Conservation (phyloP, 2,113 vertebrate genomes). For the Gasterosteus aculeatus region DNA sequence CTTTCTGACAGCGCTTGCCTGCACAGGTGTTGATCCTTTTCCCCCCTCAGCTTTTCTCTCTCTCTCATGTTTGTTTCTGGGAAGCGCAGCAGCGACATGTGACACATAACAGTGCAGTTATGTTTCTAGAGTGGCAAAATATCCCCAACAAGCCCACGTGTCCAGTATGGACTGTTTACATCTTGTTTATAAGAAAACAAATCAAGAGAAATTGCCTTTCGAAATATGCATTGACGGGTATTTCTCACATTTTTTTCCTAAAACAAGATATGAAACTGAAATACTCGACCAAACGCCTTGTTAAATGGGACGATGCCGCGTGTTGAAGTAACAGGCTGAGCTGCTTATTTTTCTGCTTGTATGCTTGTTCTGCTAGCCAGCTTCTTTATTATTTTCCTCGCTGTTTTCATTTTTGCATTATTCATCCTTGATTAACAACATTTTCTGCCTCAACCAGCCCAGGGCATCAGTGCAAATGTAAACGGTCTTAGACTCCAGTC, state of each 20-base stretch:
- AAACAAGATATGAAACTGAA: slow-evolving; percentile 58
- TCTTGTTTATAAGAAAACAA: slow-evolving; percentile 50
- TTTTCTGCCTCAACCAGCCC: slow-evolving; percentile 50
- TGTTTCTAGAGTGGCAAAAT: slow-evolving; percentile 37
- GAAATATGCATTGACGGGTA: not conserved
- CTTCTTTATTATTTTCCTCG: slow-evolving; percentile 30
- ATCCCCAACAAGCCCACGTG: slow-evolving; percentile 52
- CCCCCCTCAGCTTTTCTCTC: slow-evolving; percentile 36
- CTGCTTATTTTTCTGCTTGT: slow-evolving; percentile 55
- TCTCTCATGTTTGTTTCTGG: slow-evolving; percentile 19
- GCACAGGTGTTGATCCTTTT: slow-evolving; percentile 68
- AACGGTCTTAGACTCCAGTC: not conserved
- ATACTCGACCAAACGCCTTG: slow-evolving; percentile 37
- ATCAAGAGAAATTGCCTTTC: slow-evolving; percentile 1
- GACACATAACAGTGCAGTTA: slow-evolving; percentile 44
- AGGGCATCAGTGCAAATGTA: slow-evolving; percentile 22
- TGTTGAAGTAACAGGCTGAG: slow-evolving; percentile 38
- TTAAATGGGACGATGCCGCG: slow-evolving; percentile 29
- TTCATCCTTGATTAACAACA: slow-evolving; percentile 30
- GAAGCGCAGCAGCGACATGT: slow-evolving; percentile 34
- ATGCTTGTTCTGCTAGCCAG: slow-evolving; percentile 27
- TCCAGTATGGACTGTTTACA: slow-evolving; percentile 49
- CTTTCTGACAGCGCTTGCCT: slow-evolving; percentile 83
- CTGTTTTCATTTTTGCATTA: slow-evolving; percentile 39
- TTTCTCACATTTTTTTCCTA: slow-evolving; percentile 27